Conservation (phyloP, 2,797 vertebrate species). For the Chelmon rostratus region DNA sequence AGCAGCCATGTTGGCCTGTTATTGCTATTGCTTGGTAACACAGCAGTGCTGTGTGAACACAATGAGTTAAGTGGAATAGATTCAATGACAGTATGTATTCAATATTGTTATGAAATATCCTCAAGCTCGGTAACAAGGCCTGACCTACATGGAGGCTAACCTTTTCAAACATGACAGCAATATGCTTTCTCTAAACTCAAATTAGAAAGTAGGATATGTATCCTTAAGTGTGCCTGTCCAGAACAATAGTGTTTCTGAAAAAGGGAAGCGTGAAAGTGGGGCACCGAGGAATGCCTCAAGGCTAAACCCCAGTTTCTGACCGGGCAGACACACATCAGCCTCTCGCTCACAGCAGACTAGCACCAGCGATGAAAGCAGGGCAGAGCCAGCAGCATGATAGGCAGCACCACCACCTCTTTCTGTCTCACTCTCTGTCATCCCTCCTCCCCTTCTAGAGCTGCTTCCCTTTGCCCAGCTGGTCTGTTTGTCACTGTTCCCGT, state of each 20-base stretch:
- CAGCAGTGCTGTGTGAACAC: neutral
- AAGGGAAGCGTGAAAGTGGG: constrained; percentile 56
- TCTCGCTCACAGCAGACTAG: constrained; percentile 46
- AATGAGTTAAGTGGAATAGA: neutral
- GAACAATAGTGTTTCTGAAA: constrained; percentile 41
- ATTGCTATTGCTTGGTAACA: neutral
- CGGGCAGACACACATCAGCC: constrained; percentile 58
- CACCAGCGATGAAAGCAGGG: constrained; percentile 58
- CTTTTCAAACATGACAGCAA: constrained; percentile 23
- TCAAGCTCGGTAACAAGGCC: constrained; percentile 10
- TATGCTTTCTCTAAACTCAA: constrained; percentile 25
- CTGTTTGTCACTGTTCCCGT: constrained; percentile 77
- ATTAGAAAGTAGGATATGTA: constrained; percentile 20
- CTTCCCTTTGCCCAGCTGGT: constrained; percentile 77
- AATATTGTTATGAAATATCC: constrained; percentile 10
- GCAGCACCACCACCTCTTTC: constrained; percentile 53
- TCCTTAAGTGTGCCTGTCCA: constrained; percentile 4
- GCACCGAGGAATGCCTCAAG: constrained; percentile 56
- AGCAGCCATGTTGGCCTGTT: neutral
- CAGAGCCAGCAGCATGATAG: constrained; percentile 57
- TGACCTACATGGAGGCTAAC: constrained; percentile 18
- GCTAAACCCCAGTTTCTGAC: constrained; percentile 50
- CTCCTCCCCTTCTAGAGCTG: constrained; percentile 55
- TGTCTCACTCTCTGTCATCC: constrained; percentile 39
- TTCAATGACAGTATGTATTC: neutral